Conservation (phyloP, 2,797 vertebrate species). For the Psittacula derbiana region DNA sequence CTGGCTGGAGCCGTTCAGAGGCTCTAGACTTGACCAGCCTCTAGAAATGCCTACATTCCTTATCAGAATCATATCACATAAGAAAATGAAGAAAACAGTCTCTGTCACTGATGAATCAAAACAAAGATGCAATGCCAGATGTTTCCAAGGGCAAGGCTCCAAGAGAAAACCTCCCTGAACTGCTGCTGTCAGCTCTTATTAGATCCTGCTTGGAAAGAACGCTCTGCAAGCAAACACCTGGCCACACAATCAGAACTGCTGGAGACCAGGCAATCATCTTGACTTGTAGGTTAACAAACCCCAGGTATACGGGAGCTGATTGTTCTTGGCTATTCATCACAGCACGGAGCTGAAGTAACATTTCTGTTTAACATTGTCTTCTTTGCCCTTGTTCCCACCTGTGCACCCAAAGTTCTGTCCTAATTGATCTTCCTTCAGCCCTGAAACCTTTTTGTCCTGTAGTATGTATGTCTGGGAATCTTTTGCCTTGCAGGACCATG, state of each 20-base stretch:
- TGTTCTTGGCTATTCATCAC: neutral
- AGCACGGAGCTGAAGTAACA: neutral
- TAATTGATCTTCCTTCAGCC: neutral
- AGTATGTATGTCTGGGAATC: neutral
- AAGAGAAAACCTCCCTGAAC: neutral
- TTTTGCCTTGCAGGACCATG: neutral
- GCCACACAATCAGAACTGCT: neutral
- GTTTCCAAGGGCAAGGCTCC: neutral
- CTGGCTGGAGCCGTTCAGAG: neutral
- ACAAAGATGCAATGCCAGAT: neutral
- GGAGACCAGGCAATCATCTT: neutral
- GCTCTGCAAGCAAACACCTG: neutral
- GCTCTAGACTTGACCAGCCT: neutral
- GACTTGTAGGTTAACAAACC: neutral
- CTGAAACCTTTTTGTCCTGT: neutral
- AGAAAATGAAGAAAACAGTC: neutral
- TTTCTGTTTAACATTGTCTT: neutral
- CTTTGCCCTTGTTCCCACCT: neutral
- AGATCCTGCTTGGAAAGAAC: neutral
- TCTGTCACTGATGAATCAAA: neutral
- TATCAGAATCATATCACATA: neutral
- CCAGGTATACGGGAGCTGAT: neutral
- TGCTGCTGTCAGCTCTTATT: neutral
- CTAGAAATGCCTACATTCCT: neutral
- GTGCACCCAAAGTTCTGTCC: neutral